These are phyloP conservation scores for Apodemia duryi DNA, from an alignment of 2,888 invertebrate species.

Conservation along the genomic window DNA sequence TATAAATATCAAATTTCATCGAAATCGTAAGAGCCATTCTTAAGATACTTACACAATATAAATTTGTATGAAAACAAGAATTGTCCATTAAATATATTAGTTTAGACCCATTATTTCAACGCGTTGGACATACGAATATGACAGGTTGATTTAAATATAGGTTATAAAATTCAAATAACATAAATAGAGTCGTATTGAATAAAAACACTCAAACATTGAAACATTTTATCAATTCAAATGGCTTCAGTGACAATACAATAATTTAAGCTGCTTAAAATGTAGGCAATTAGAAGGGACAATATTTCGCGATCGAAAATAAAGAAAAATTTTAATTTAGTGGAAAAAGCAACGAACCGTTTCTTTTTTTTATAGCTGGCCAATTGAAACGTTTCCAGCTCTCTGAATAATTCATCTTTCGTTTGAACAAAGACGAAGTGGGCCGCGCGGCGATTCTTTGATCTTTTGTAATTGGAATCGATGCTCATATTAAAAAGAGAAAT, in stretches of 20 bases:
- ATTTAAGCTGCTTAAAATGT: constrained; percentile 13
- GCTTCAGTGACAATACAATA: not conserved
- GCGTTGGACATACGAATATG: no score
- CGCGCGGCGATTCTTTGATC: constrained; percentile 79
- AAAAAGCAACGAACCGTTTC: constrained; percentile 77
- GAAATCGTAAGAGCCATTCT: no score
- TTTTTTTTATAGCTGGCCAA: constrained; percentile 79
- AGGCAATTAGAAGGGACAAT: constrained; percentile 37
- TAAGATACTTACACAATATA: no score
- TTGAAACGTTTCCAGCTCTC: constrained; percentile 79
- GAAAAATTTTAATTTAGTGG: constrained; percentile 75
- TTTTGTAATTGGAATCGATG: constrained; percentile 80
- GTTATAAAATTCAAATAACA: no score
- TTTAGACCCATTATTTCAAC: no score
- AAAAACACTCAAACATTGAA: not conserved
- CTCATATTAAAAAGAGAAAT: constrained; percentile 78
- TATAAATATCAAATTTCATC: no score
- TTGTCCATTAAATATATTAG: no score
- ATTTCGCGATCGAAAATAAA: constrained; percentile 65
- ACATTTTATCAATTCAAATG: not conserved
- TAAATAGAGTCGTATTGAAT: not conserved
- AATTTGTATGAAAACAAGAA: no score
- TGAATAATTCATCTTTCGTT: constrained; percentile 79
- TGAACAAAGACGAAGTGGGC: constrained; percentile 79
- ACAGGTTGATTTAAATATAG: no score